phyloP scores from a whole-genome alignment of 2,113 vertebrate genomes.

The Nothoprocta perdicaria region DNA sequence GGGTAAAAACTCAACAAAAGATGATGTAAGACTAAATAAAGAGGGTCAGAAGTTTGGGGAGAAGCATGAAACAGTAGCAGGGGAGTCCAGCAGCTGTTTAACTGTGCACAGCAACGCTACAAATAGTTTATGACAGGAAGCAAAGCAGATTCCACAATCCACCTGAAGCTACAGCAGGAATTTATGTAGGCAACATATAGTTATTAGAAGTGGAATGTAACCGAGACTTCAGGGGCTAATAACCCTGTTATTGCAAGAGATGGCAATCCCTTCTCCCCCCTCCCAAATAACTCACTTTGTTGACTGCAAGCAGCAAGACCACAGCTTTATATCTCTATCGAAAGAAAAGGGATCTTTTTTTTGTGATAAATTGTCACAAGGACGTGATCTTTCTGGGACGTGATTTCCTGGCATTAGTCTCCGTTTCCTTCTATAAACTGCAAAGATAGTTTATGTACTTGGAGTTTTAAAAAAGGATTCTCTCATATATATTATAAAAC shows the following conservation, averaged over 20 bases:
- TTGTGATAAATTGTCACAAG: slow-evolving; percentile 46
- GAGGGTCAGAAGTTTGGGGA: slow-evolving; percentile 61
- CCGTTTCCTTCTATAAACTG: slow-evolving; percentile 51
- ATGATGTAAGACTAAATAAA: slow-evolving; percentile 52
- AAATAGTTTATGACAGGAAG: slow-evolving; percentile 62
- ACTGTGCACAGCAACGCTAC: neutral
- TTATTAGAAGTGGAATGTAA: slow-evolving; percentile 62
- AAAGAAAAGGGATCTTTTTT: neutral
- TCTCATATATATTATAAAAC: neutral
- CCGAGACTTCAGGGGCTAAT: slow-evolving; percentile 65
- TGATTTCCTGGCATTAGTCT: slow-evolving; percentile 46
- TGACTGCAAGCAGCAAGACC: slow-evolving; percentile 51
- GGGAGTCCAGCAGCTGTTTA: slow-evolving; percentile 43
- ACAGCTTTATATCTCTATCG: slow-evolving; percentile 54
- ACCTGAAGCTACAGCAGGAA: slow-evolving; percentile 62
- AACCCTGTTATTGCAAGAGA: slow-evolving; percentile 55
- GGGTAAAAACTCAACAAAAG: neutral
- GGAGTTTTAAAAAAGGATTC: neutral
- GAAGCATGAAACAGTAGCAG: slow-evolving; percentile 42
- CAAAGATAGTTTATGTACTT: neutral
- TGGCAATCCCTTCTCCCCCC: neutral
- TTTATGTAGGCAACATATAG: slow-evolving; percentile 50
- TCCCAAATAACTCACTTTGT: slow-evolving; percentile 25
- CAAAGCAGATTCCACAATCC: slow-evolving; percentile 53
- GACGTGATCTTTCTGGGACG: slow-evolving; percentile 50